Percentiles rank a stretch among this genome's conserved stretches.
Evolutionary conservation across 2,797 vertebrate genomes (phyloP).

Genomic region (Harpagifer antarcticus): DNA sequence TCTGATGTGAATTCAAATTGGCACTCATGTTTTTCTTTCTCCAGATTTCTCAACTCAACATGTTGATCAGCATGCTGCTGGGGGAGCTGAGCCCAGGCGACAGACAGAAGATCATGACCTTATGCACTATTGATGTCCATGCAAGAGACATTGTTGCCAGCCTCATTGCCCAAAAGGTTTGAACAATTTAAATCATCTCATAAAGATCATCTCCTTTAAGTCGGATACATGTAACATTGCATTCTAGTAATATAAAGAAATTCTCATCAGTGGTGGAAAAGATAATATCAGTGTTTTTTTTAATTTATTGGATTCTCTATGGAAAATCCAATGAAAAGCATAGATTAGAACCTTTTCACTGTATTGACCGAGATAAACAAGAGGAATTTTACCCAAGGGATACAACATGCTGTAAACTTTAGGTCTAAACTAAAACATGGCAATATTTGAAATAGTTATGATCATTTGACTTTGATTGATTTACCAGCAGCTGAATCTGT

Average conservation of each 20-base stretch:
- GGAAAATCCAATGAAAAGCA: not conserved
- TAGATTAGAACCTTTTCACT: too few species aligned
- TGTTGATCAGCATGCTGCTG: constrained; percentile 85
- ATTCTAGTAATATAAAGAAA: not conserved
- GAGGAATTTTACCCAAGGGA: not conserved
- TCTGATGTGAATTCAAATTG: constrained; percentile 46
- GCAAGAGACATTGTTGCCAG: constrained; percentile 87
- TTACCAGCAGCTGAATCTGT: constrained; percentile 15
- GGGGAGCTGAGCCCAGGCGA: constrained; percentile 85
- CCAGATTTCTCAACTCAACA: constrained; percentile 88
- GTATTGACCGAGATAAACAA: not conserved
- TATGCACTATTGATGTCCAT: constrained; percentile 88
- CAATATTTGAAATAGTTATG: not conserved
- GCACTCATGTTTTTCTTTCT: constrained; percentile 5
- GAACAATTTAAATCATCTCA: not conserved
- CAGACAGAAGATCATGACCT: constrained; percentile 89
- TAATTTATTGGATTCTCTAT: not conserved
- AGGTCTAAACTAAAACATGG: not conserved
- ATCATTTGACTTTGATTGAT: not conserved
- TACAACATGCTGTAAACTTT: not conserved
- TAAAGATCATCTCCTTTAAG: not conserved
- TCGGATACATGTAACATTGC: not conserved
- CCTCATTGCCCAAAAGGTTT: constrained; percentile 87
- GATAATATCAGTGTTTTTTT: not conserved
- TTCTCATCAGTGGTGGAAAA: not conserved